phyloP scores from a whole-genome alignment of 2,888 invertebrate species.

The Sthenelais limicola region DNA sequence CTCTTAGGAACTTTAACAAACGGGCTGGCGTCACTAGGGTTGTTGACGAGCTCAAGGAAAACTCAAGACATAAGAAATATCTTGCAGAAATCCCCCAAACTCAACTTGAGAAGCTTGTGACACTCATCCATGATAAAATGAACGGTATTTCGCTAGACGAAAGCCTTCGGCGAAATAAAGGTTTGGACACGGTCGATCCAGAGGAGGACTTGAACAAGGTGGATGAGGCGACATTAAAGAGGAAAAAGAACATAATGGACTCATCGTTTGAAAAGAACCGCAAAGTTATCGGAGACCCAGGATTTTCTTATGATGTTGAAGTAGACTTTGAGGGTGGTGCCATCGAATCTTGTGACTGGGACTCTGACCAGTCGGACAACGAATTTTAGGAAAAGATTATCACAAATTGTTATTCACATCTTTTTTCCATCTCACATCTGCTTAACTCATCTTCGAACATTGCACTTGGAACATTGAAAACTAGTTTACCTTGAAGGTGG shows the following conservation, averaged over 20 bases:
- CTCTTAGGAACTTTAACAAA: slow-evolving; percentile 72
- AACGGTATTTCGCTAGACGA: slow-evolving; percentile 71
- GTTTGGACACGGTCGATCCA: slow-evolving; percentile 71
- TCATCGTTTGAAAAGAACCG: slow-evolving; percentile 72
- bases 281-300: slow-evolving; percentile 72
- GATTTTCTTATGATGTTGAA: slow-evolving; percentile 74
- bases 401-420: too few relatives aligned
- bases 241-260: slow-evolving; percentile 75
- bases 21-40: slow-evolving; percentile 68
- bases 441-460: too few relatives aligned
- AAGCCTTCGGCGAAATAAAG: slow-evolving; percentile 67
- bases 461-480: too few relatives aligned
- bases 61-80: slow-evolving; percentile 70
- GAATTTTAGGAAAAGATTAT: slow-evolving; percentile 61
- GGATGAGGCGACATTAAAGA: slow-evolving; percentile 69
- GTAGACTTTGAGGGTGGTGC: slow-evolving; percentile 69
- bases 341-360: slow-evolving; percentile 72
- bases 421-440: too few relatives aligned
- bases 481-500: too few relatives aligned
- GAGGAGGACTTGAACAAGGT: slow-evolving; percentile 74
- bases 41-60: slow-evolving; percentile 66
- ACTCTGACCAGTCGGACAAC: slow-evolving; percentile 69
- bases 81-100: slow-evolving; percentile 69
- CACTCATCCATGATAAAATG: slow-evolving; percentile 73
- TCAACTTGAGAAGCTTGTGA: slow-evolving; percentile 73